These are phyloP conservation scores for Sander lucioperca DNA, from an alignment of 2,113 vertebrate genomes.

Conservation along the genomic window DNA sequence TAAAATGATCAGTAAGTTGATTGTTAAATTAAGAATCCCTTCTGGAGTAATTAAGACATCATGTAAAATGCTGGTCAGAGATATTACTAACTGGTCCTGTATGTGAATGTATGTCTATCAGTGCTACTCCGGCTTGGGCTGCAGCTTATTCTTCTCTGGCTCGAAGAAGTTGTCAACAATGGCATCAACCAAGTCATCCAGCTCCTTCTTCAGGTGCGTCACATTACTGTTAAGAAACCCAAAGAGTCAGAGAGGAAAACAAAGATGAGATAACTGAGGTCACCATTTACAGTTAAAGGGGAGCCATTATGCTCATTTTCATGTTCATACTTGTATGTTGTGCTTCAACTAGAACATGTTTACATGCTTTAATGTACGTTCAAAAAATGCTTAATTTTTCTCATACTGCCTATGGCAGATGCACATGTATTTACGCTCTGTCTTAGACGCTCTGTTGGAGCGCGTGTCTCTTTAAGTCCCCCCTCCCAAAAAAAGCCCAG, in stretches of 20 bases:
- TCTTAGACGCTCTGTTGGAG: no score
- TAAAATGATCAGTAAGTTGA: background rate
- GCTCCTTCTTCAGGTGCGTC: slow-evolving; percentile 89
- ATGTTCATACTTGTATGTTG: no score
- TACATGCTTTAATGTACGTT: no score
- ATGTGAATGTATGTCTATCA: background rate
- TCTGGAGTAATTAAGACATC: slow-evolving; percentile 52
- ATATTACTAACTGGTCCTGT: background rate
- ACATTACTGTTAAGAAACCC: slow-evolving; percentile 84
- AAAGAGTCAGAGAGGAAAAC: slow-evolving; percentile 4
- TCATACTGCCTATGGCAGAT: no score
- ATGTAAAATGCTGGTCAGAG: slow-evolving; percentile 13
- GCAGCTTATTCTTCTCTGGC: slow-evolving; percentile 92
- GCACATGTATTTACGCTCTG: no score
- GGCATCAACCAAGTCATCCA: slow-evolving; percentile 89
- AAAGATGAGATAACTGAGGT: background rate
- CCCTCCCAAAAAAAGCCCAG: no score
- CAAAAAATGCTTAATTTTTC: no score
- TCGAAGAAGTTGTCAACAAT: slow-evolving; percentile 95
- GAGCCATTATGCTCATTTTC: no score
- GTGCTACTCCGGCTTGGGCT: slow-evolving; percentile 87
- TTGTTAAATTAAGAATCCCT: slow-evolving; percentile 5
- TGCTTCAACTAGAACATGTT: no score
- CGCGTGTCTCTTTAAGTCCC: no score
- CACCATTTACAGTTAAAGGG: background rate